Conservation (phyloP, 2,888 invertebrate genomes). For the Formica aserva region DNA sequence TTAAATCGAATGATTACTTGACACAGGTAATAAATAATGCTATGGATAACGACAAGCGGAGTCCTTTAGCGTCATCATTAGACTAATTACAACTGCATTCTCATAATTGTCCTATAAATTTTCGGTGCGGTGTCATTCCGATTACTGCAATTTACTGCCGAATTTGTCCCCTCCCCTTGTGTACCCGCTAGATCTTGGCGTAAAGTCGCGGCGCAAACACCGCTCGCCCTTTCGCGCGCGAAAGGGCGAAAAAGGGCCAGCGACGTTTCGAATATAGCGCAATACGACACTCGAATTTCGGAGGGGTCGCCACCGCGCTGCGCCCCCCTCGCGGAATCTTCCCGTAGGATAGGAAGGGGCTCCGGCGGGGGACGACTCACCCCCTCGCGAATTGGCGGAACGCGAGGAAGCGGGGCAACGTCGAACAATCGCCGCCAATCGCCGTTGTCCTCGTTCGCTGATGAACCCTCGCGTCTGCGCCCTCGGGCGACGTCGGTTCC, state of each 20-base stretch:
- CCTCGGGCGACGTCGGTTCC: slow-evolving; percentile 41
- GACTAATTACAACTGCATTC: slow-evolving; percentile 35
- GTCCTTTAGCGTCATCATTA: slow-evolving; percentile 22
- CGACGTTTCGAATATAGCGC: slow-evolving; percentile 11
- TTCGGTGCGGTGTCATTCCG: slow-evolving; percentile 24
- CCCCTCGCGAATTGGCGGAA: slow-evolving; percentile 52
- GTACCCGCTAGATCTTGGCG: slow-evolving; percentile 2
- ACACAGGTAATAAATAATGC: neutral
- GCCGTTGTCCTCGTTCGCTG: slow-evolving; percentile 28
- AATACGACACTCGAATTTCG: slow-evolving; percentile 47
- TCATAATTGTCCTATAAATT: slow-evolving; percentile 36
- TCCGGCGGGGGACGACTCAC: slow-evolving; percentile 17
- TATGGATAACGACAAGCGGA: neutral
- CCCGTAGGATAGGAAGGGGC: slow-evolving; percentile 16
- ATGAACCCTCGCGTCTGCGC: slow-evolving; percentile 49
- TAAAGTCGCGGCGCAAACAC: slow-evolving; percentile 36
- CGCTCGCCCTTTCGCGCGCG: slow-evolving; percentile 17
- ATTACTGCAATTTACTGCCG: slow-evolving; percentile 39
- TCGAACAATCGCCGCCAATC: slow-evolving; percentile 52
- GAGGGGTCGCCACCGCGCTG: slow-evolving; percentile 27
- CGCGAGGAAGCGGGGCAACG: slow-evolving; percentile 39
- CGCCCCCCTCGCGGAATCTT: slow-evolving; percentile 16
- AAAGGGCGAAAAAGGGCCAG: slow-evolving; percentile 45
- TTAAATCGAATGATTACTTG: slow-evolving; percentile 6
- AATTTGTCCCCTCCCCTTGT: neutral